Conservation (phyloP, 2,113 vertebrate genomes). For the Electrona antarctica region DNA sequence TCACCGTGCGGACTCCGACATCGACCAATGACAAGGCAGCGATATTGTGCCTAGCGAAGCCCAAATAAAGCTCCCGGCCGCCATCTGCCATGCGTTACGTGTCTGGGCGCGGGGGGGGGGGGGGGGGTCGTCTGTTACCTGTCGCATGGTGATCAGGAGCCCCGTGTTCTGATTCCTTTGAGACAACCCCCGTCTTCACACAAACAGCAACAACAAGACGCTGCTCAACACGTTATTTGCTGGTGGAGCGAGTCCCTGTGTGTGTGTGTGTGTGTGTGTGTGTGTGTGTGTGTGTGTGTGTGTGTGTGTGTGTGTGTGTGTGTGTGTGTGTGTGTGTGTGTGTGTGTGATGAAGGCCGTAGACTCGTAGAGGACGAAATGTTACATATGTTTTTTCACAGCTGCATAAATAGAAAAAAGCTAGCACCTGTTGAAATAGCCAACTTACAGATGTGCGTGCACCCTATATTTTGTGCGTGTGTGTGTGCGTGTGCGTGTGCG, state of each 20-base stretch:
- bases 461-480: too few species aligned
- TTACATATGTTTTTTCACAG: too few species aligned
- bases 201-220: constrained; percentile 56
- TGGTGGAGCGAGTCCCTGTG: constrained; percentile 19
- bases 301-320: too few species aligned
- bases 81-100: constrained; percentile 55
- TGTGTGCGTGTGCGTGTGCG: background rate
- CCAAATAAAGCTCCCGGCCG: constrained; percentile 28
- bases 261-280: constrained; percentile 15
- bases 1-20: constrained; percentile 25
- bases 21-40: constrained; percentile 14
- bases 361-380: too few species aligned
- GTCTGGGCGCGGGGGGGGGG: background rate
- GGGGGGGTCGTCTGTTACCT: background rate
- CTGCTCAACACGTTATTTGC: constrained; percentile 50
- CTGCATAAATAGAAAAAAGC: too few species aligned
- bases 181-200: constrained; percentile 44
- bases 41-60: constrained; percentile 33
- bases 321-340: background rate
- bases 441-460: too few species aligned
- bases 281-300: too few species aligned
- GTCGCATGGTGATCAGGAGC: constrained; percentile 29
- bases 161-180: constrained; percentile 48
- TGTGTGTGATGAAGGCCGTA: too few species aligned
- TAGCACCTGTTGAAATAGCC: too few species aligned